Base-by-base conservation (phyloP, 2,888 invertebrate species). In the Selenia dentaria region DNA sequence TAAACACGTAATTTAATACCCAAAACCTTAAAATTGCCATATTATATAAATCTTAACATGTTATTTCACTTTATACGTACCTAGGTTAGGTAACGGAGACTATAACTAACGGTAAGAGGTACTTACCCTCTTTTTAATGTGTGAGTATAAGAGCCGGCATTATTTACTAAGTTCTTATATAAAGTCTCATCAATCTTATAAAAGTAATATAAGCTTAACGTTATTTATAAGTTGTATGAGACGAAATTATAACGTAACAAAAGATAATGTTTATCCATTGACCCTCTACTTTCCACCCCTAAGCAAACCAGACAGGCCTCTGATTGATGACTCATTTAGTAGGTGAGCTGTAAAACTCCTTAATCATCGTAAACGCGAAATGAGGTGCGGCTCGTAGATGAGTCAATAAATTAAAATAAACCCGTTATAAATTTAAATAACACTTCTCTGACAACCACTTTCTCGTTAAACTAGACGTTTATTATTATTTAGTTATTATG, bases 311-410 rank as follows among this genome's bases (percentile, higher is more conserved):
- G 47, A 33, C 47, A 42, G 41, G 41, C 37, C 28, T 9, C 16
- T 48, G 41, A 48, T 48, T 16, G 37, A 48, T 48, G 33, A 33
- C 33, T 48, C 41, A 41, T 33, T 37, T 33, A 41, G 27, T 6
- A 40, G 31, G 39, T 34, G 22, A 46, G 11, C 25, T 28, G 24
- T 46, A 27, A 40, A 37, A 47, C 32, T 46, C 29, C 24, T 41
- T 40, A 41, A 47, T 47, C 47, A 47, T 47, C 37, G 10, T 33
- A 41, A 37, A 39, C 14, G 22, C 16, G 26, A 28, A 40, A 38
- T 29, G 10, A 28, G 41, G 47, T 37, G 47, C 47, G 41, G 47
- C 37, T 33, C 3, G 16, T 16, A 37, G 45, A 34, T 42, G 40
- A 41, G 14, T 37, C 37, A 37, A 48, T 42, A 48, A 38, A 48